Conservation (phyloP, 2,113 vertebrate genomes). For the Sapajus apella region DNA sequence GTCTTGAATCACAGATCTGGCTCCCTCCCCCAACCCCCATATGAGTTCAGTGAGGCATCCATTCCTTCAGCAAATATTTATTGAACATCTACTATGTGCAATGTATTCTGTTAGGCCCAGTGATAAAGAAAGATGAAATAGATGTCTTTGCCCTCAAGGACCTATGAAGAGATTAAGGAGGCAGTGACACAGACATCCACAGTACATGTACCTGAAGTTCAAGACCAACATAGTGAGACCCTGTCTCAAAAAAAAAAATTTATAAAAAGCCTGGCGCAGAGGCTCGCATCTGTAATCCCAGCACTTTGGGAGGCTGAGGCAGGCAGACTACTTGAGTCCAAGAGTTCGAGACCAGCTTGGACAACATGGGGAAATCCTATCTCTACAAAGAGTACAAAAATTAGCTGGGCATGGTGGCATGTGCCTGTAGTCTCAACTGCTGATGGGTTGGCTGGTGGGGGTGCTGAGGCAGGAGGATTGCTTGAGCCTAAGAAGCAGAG, state of each 20-base stretch:
- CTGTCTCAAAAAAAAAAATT: too few relatives aligned
- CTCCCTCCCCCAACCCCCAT: neutral
- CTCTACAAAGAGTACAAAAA: too few relatives aligned
- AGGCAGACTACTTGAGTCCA: too few relatives aligned
- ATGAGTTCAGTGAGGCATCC: neutral
- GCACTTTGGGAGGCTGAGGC: too few relatives aligned
- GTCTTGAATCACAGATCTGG: neutral
- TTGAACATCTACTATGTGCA: neutral
- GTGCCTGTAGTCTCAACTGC: neutral
- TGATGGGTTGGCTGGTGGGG: too few relatives aligned
- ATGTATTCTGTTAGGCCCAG: neutral
- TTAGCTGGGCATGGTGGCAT: neutral
- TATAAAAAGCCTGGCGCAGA: too few relatives aligned
- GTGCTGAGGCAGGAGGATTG: neutral
- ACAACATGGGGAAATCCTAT: too few relatives aligned
- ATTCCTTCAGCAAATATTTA: conserved; percentile 32
- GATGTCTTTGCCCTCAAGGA: neutral
- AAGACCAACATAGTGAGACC: too few relatives aligned
- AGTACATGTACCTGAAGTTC: neutral
- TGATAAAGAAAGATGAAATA: conserved; percentile 10
- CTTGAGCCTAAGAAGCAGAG: neutral
- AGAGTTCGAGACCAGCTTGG: too few relatives aligned
- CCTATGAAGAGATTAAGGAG: neutral
- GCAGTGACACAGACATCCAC: neutral
- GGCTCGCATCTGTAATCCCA: too few relatives aligned